Evolutionary conservation across 2,888 invertebrate genomes (phyloP).

Genomic region (Dryocosmus kuriphilus): DNA sequence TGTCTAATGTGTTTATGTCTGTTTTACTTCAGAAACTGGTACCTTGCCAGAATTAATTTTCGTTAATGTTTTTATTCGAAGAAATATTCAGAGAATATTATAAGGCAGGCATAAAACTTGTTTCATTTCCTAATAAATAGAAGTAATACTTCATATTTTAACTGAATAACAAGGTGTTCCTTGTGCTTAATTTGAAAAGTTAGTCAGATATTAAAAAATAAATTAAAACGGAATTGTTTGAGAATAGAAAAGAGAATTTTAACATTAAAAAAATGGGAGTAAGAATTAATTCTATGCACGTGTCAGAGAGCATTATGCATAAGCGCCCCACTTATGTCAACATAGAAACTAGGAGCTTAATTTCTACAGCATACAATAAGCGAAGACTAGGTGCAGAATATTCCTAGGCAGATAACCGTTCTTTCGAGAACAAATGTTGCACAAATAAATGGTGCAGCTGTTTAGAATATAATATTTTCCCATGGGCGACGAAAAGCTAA

Average conservation of each 20-base stretch:
- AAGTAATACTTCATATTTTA: too few species aligned
- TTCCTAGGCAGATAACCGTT: conserved; percentile 2
- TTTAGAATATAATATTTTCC: background rate
- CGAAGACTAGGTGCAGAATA: conserved; percentile 3
- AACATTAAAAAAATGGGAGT: background rate
- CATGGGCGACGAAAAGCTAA: background rate
- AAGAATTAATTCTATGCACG: background rate
- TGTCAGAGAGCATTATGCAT: conserved; percentile 11
- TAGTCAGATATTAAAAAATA: too few species aligned
- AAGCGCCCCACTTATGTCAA: conserved; percentile 5
- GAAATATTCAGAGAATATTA: background rate
- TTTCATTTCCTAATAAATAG: background rate
- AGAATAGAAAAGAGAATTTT: background rate
- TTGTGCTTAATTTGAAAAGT: too few species aligned
- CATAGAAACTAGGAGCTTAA: conserved; percentile 18
- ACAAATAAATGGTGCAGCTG: background rate
- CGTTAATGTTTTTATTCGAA: background rate
- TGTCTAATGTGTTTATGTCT: conserved; percentile 29
- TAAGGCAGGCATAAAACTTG: background rate
- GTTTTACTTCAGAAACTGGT: background rate
- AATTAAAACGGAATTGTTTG: background rate
- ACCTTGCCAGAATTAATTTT: conserved; percentile 2
- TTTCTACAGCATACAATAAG: conserved; percentile 13
- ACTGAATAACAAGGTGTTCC: too few species aligned
- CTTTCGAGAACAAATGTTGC: conserved; percentile 13